Evolutionary conservation across 2,888 invertebrate species (phyloP), one percentile per base, ranked within the genome.

Genomic region (Halictus quadricinctus): DNA sequence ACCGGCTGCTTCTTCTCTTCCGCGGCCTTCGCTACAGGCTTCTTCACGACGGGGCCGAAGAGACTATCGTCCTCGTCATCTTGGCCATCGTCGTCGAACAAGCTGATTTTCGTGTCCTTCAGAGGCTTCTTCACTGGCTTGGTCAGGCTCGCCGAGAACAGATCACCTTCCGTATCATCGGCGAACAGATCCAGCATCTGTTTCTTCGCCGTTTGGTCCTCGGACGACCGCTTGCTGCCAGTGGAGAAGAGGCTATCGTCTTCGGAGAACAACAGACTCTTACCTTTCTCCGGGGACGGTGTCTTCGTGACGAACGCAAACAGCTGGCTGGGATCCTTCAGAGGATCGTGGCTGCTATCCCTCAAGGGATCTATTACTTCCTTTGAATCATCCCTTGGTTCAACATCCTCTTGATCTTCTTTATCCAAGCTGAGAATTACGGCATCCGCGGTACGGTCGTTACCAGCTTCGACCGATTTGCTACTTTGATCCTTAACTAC

Each of bases 231-330:
- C 69, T 91, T 92, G 0, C 87, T 76, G 0, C 91, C 80, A 10
- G 87, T 91, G 1, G 92, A 91, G 69, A 94, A 94, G 5, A 94
- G 88, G 76, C 94, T 93, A 46, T 94, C 93, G 58, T 94, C 94
- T 64, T 94, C 94, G 29, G 91, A 86, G 72, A 92, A 91, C 46
- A 92, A 70, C 10, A 93, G 72, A 83, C 90, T 91, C 58, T 93
- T 92, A 6, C 91, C 91, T 76, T 93, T 94, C 41, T 94, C 94
- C 7, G 94, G 94, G 6, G 94, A 94, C 7, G 94, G 94, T 5
- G 94, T 94, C 87, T 94, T 93, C 0, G 94, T 94, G 6, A 94
- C 94, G 54, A 94, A 94, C 8, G 94, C 94, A 77, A 94, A 94
- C 18, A 94, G 76, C 69, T 93, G 93, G 82, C 93, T 94, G 0